phyloP scores from a whole-genome alignment of 2,888 invertebrate species.

The Hypsopygia costalis region DNA sequence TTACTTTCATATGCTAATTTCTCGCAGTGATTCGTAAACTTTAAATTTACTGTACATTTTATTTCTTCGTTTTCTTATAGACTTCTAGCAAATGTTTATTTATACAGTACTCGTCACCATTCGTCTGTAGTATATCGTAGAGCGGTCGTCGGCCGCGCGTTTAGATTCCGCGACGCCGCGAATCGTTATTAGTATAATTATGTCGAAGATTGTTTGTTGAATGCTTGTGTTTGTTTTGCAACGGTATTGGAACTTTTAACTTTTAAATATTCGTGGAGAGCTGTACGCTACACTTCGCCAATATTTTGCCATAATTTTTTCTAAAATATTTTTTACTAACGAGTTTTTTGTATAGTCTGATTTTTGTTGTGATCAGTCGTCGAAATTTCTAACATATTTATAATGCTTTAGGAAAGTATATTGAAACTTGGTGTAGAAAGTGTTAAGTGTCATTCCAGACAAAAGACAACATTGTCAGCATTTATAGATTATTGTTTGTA shows the following conservation, averaged over 20 bases:
- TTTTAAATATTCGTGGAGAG: conserved; percentile 59
- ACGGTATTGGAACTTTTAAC: conserved; percentile 49
- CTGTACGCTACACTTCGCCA: conserved; percentile 63
- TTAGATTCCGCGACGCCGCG: conserved; percentile 27
- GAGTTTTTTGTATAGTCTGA: conserved; percentile 47
- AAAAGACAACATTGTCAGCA: conserved; percentile 79
- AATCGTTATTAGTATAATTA: conserved; percentile 44
- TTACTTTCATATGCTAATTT: not conserved
- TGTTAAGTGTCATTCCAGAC: conserved; percentile 76
- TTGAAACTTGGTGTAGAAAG: conserved; percentile 45
- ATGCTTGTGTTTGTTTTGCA: conserved; percentile 43
- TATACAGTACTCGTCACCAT: conserved; percentile 24
- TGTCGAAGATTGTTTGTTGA: conserved; percentile 41
- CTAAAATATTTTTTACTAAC: conserved; percentile 59
- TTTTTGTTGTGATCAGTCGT: conserved; percentile 40
- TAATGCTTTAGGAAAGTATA: conserved; percentile 42
- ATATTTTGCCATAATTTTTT: conserved; percentile 75
- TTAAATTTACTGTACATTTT: conserved; percentile 11
- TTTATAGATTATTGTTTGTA: conserved; percentile 71
- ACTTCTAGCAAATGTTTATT: conserved; percentile 27
- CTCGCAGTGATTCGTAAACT: not conserved
- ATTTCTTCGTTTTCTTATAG: conserved; percentile 23
- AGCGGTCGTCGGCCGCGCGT: conserved; percentile 23
- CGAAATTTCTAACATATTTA: conserved; percentile 60
- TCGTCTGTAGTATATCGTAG: conserved; percentile 23